Evolutionary conservation across 2,797 vertebrate species (phyloP).

Genomic region (Clarias pachynema): DNA sequence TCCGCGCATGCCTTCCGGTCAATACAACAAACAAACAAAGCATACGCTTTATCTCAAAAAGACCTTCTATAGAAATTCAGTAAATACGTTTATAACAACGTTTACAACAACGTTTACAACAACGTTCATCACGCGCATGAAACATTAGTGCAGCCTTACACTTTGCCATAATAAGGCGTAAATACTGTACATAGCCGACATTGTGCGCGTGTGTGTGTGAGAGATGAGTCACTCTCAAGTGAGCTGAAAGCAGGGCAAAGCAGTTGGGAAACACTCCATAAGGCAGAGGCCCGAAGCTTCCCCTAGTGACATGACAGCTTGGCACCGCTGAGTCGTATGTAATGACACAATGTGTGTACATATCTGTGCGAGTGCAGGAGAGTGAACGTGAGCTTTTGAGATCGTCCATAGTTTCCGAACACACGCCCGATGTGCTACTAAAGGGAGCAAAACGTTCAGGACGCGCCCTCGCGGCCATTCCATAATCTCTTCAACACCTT

Average conservation of each 20-base stretch:
- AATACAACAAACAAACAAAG: slow-evolving; percentile 3
- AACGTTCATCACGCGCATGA: not conserved
- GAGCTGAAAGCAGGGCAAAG: slow-evolving; percentile 32
- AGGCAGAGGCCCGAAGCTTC: slow-evolving; percentile 39
- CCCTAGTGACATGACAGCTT: slow-evolving; percentile 55
- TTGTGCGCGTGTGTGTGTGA: not conserved
- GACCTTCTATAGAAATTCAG: not conserved
- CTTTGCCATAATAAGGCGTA: not conserved
- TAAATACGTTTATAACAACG: not conserved
- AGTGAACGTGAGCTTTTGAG: slow-evolving; percentile 6
- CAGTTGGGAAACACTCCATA: slow-evolving; percentile 39
- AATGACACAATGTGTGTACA: slow-evolving; percentile 48
- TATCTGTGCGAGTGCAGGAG: slow-evolving; percentile 30
- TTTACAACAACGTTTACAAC: not conserved
- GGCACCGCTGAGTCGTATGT: slow-evolving; percentile 50
- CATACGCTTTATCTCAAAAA: slow-evolving; percentile 2
- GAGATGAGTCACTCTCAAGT: slow-evolving; percentile 25
- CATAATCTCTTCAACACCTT: not conserved
- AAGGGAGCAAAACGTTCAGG: slow-evolving; percentile 12
- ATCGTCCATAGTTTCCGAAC: not conserved
- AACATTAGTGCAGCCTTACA: not conserved
- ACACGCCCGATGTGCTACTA: slow-evolving; percentile 22
- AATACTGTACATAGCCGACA: not conserved
- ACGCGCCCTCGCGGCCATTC: not conserved
- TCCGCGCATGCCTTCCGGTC: not conserved